Base-by-base conservation (phyloP, 2,888 invertebrate species). In the Lucinisca nassula region DNA sequence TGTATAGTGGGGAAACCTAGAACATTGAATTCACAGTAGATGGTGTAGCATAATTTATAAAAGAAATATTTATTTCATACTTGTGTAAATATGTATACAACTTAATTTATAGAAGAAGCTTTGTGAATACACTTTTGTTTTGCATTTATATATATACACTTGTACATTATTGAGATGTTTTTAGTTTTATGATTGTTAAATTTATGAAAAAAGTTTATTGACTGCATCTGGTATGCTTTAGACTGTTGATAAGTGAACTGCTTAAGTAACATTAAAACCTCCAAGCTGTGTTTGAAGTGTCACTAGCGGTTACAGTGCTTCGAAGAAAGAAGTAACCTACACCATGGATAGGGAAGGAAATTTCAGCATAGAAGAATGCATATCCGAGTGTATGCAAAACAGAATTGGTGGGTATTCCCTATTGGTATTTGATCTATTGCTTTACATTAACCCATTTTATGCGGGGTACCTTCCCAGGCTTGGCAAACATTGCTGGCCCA, bases 381-480 rank as follows among this genome's bases (percentile, higher is more conserved):
- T 67, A 10, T 30, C 67, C 3, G 67, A 67, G 35, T 67, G 67
- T 67, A 67, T 67, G 67, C 67, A 67, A 30, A 67, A 67, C 35
- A 67, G 67, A 67, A 67, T 67, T 35, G 67, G 67, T 67, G 67
- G 35, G 35, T n/a, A n/a, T n/a, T n/a, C n/a, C n/a, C n/a, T n/a
- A n/a, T n/a, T n/a, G n/a, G n/a, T n/a, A n/a, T n/a, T n/a, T n/a
- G n/a, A n/a, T n/a, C n/a, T n/a, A n/a, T n/a, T n/a, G n/a, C n/a
- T n/a, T n/a, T n/a, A n/a, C n/a, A n/a, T n/a, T n/a, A n/a, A n/a
- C n/a, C n/a, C n/a, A n/a, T n/a, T n/a, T n/a, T n/a, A n/a, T n/a
- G n/a, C n/a, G n/a, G n/a, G n/a, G n/a, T n/a, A n/a, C n/a, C n/a
- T n/a, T n/a, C n/a, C n/a, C n/a, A n/a, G n/a, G n/a, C n/a, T n/a